These are phyloP conservation scores for Orthonevra nobilis DNA, from an alignment of 2,888 invertebrate species.

Conservation along the genomic window DNA sequence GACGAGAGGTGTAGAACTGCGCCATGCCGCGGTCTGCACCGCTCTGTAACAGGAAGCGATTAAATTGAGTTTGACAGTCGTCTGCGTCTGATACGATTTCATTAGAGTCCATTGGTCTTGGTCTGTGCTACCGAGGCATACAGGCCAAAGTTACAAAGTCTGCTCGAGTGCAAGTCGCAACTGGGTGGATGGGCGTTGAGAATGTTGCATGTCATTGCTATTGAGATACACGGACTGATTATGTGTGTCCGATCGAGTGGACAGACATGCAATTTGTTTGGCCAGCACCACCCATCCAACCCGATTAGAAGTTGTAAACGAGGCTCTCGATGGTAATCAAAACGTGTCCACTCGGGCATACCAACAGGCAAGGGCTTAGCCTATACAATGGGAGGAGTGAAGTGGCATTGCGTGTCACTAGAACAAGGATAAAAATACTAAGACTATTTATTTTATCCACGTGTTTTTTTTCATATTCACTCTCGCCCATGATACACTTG, in stretches of 20 bases:
- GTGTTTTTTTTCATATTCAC: not conserved
- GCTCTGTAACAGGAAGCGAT: conserved; percentile 66
- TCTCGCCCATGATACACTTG: conserved; percentile 15
- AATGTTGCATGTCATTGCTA: conserved; percentile 58
- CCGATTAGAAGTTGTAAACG: conserved; percentile 41
- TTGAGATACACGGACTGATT: conserved; percentile 65
- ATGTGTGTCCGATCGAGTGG: conserved; percentile 59
- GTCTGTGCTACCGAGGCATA: not conserved
- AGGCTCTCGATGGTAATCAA: conserved; percentile 58
- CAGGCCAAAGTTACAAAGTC: no score
- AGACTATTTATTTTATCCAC: conserved; percentile 1
- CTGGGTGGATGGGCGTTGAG: not conserved
- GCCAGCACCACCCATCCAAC: conserved; percentile 4
- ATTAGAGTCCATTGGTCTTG: conserved; percentile 19
- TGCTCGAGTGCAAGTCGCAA: no score
- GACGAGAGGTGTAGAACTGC: no score
- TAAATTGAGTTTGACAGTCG: conserved; percentile 64
- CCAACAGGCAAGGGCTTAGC: conserved; percentile 5
- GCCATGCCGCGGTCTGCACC: conserved; percentile 7
- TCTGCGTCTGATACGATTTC: conserved; percentile 47
- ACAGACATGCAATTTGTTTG: conserved; percentile 68
- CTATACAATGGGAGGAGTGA: not conserved
- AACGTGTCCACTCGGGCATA: conserved; percentile 63
- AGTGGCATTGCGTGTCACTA: conserved; percentile 45
- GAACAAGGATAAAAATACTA: conserved; percentile 49